These are phyloP conservation scores for Pluvianellus socialis DNA, from an alignment of 2,113 vertebrate species.

Conservation along the genomic window DNA sequence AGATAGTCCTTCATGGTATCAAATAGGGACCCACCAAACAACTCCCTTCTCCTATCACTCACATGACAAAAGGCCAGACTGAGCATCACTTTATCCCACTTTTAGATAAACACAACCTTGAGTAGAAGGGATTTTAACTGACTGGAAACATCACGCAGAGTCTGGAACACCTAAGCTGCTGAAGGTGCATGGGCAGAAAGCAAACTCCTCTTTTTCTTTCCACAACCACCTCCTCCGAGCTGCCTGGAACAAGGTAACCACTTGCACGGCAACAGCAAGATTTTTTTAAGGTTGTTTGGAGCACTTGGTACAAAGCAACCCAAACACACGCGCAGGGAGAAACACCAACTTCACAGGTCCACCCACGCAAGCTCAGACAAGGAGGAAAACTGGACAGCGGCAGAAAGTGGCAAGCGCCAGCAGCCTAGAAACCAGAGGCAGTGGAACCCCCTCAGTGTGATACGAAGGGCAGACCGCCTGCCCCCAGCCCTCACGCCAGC, in stretches of 20 bases:
- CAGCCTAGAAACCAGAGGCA: neutral
- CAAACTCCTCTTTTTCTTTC: neutral
- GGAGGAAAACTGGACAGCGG: rapidly evolving
- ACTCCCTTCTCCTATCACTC: neutral
- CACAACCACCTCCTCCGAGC: neutral
- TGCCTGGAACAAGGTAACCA: neutral
- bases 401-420: rapidly evolving
- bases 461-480: rapidly evolving
- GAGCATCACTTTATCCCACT: neutral
- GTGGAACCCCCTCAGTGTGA: rapidly evolving
- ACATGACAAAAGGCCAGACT: neutral
- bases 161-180: neutral
- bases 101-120: neutral
- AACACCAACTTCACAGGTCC: neutral
- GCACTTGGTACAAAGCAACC: neutral
- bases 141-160: neutral
- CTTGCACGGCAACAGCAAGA: rapidly evolving
- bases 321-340: rapidly evolving
- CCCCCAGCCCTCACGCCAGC: rapidly evolving
- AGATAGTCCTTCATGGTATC: neutral
- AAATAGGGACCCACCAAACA: neutral
- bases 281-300: neutral
- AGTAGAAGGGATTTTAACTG: neutral
- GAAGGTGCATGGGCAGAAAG: neutral
- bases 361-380: rapidly evolving